phyloP scores from a whole-genome alignment of 1,140 invertebrate genomes.

The Cryptotermes secundus region DNA sequence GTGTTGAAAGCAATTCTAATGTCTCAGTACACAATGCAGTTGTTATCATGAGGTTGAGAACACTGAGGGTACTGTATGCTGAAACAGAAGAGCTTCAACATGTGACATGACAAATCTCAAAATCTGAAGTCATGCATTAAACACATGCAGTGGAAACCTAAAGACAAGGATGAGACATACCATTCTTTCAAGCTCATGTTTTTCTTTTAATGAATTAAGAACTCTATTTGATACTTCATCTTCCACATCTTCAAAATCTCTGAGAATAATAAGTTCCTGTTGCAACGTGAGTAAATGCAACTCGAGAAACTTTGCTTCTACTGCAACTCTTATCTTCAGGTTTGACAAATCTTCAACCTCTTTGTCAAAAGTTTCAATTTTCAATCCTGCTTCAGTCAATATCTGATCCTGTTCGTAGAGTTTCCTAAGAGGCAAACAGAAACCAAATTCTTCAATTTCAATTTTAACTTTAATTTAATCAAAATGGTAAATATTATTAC shows the following conservation, averaged over 20 bases:
- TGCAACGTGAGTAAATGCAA: slow-evolving; percentile 71
- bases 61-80: no score
- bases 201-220: slow-evolving; percentile 58
- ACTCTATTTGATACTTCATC: slow-evolving; percentile 62
- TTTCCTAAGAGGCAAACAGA: neutral
- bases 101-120: no score
- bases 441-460: neutral
- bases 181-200: slow-evolving; percentile 52
- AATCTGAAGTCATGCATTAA: no score
- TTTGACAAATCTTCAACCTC: slow-evolving; percentile 60
- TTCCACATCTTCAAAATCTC: slow-evolving; percentile 72
- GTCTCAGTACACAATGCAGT: no score
- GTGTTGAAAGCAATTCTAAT: no score
- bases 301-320: slow-evolving; percentile 62
- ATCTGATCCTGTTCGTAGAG: slow-evolving; percentile 63
- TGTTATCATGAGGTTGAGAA: no score
- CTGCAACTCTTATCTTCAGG: slow-evolving; percentile 61
- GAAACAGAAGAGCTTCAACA: no score
- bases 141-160: neutral
- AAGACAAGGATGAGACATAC: slow-evolving; percentile 35
- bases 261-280: slow-evolving; percentile 75
- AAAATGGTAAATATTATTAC: no score
- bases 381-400: slow-evolving; percentile 56
- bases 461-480: no score
- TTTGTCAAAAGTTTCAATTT: slow-evolving; percentile 65